Evolutionary conservation across 2,797 vertebrate species (phyloP), one percentile per base, ranked within the genome.

Genomic region (Phataginus tetradactyla): DNA sequence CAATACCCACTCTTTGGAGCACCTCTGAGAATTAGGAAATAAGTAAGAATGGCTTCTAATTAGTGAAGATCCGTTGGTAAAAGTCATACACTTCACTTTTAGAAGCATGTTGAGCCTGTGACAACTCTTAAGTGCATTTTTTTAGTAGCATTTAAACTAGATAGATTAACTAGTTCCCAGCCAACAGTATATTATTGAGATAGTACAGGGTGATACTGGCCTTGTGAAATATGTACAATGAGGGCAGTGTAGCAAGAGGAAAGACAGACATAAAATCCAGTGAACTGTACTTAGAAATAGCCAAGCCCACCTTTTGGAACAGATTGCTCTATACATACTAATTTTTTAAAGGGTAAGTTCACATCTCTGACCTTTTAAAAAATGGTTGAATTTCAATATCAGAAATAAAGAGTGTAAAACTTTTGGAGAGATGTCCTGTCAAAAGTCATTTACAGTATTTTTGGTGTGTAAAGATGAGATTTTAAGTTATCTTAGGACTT

Each of bases 301-400:
- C 39, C 27, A 63, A 79, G 7, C 61, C 39, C 39, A 68, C 57
- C 42, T 92, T 74, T 80, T 80, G 51, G 29, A 86, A 91, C 9
- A 96, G 53, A 66, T 69, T 74, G 34, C 1, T 87, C 66, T 95
- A 1, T 87, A 25, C 25, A 80, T 61, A 64, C 93, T 17, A 51
- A 77, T 79, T 63, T 77, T 25, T 61, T 91, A 32, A 96, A 90
- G 80, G 53, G 61, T n/a, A 55, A 32, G 34, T 86, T 93, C 17
- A 71, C 37, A 32, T 81, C 49, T 78, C 11, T 74, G 23, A 66
- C 66, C 20, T 92, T 93, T 84, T 1, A 15, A 51, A 39, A 72
- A 49, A 55, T 68, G 7, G 5, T 39, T n/a, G 57, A 77, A 42
- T 68, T 96, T 15, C 34, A 6, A 21, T 95, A 92, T 78, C 23